Base-by-base conservation (phyloP, 1,140 invertebrate genomes). In the Galleria mellonella region DNA sequence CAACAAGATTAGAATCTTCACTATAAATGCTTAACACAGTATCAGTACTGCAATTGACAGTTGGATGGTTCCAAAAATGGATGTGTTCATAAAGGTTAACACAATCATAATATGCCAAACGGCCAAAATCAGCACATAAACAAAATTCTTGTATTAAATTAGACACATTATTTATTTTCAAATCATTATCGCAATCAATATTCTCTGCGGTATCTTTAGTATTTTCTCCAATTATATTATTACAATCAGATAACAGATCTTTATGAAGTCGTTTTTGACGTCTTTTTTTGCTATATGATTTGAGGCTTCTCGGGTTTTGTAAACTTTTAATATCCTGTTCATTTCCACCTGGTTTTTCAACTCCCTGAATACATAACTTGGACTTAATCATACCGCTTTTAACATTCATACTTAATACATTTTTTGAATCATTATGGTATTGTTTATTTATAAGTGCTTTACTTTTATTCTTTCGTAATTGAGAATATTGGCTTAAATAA, bases 331-430 rank as follows among this genome's bases (percentile, higher is more conserved):
- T 5, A 15, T 37, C 7, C 6, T 17, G 14, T 1, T 37, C 13
- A 51, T 38, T 32, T 55, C 84, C 84, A 67, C 82, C 82, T 39
- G 83, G 81, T 55, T 87, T 84, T 66, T 87, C 84, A 32, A 87
- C 78, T 30, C 84, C 82, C 55, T 84, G 81, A 40, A 75, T 70
- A 41, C 58, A 63, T 43, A 64, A 57, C 61, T 81, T 81, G 3
- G 72, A 66, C 42, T 70, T 63, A 10, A 6, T 13, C 31, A 32
- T 1, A 32, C n/a, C 17, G 14, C 13, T 37, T 37, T 17, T 8
- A 37, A 37, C n/a, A 37, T 31, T 31, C 8, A 8, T 31, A 31
- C 30, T 23, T 23, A 23, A 23, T 23, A 23, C 6, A 6, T 23
- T 23, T 23, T 23, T 6, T 23, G 6, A 2, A 6, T 23, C 17